Evolutionary conservation across 1,140 invertebrate genomes (phyloP).

Genomic region (Diabrotica undecimpunctata): DNA sequence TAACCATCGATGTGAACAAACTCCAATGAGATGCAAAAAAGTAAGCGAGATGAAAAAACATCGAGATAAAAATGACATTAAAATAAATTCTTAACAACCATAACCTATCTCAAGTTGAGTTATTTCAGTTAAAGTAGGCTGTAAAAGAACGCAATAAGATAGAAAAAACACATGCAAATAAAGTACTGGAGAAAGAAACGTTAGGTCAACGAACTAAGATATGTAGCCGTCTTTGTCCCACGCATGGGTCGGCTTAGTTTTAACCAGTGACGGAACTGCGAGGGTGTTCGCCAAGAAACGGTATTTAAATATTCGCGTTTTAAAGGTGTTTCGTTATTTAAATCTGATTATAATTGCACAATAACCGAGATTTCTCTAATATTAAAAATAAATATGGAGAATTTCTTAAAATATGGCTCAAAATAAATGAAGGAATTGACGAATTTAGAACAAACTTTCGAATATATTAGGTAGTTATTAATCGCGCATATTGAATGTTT

Average conservation of each 20-base stretch:
- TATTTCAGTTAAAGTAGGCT: slow-evolving; percentile 50
- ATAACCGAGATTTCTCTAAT: neutral
- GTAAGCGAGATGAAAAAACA: slow-evolving; percentile 7
- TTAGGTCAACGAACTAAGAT: slow-evolving; percentile 31
- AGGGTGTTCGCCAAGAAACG: neutral
- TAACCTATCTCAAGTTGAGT: slow-evolving; percentile 47
- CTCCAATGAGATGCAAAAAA: slow-evolving; percentile 20
- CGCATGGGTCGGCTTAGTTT: slow-evolving; percentile 25
- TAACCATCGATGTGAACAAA: slow-evolving; percentile 21
- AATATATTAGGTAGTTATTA: too few species aligned
- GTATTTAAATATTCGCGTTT: neutral
- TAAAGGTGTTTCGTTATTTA: too few species aligned
- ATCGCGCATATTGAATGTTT: too few species aligned
- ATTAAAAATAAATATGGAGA: neutral
- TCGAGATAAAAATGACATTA: slow-evolving; percentile 25
- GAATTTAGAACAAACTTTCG: too few species aligned
- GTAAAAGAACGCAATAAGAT: slow-evolving; percentile 49
- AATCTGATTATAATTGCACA: too few species aligned
- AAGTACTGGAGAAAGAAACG: slow-evolving; percentile 48
- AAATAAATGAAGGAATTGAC: too few species aligned
- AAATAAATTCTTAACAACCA: slow-evolving; percentile 40
- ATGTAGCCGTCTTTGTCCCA: slow-evolving; percentile 35
- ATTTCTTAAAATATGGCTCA: neutral
- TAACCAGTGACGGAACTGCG: slow-evolving; percentile 22
- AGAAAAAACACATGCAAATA: slow-evolving; percentile 48